Evolutionary conservation across 2,797 vertebrate genomes (phyloP).

Genomic region (Malacoctenus gilli): DNA sequence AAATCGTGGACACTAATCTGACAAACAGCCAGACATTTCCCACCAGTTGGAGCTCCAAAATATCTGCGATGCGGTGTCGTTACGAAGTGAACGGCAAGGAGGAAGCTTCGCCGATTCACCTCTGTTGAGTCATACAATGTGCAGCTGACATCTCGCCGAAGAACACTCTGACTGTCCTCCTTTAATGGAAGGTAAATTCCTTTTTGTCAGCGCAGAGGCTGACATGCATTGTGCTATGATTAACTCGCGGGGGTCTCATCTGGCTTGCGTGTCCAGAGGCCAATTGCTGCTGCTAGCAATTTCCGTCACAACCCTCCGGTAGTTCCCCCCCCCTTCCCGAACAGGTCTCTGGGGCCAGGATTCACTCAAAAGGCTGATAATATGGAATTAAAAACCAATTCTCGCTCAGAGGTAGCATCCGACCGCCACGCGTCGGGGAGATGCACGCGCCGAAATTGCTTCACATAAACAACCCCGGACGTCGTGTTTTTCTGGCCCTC

Average conservation of each 20-base stretch:
- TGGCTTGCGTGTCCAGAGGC: slow-evolving; percentile 50
- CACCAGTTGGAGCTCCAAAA: too few relatives aligned
- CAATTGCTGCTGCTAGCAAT: slow-evolving; percentile 64
- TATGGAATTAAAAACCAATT: slow-evolving; percentile 67
- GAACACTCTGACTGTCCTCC: neutral
- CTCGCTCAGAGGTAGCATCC: too few relatives aligned
- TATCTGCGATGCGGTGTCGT: too few relatives aligned
- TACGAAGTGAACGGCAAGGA: too few relatives aligned
- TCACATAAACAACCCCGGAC: slow-evolving; percentile 67
- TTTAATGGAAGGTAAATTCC: slow-evolving; percentile 24
- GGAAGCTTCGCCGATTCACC: neutral
- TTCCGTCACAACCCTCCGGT: too few relatives aligned
- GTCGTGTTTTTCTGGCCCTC: slow-evolving; percentile 13
- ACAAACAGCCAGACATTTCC: too few relatives aligned
- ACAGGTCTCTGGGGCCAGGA: slow-evolving; percentile 43
- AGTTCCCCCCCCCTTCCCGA: too few relatives aligned
- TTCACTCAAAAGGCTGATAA: slow-evolving; percentile 64
- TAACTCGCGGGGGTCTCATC: slow-evolving; percentile 66
- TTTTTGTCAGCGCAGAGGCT: slow-evolving; percentile 39
- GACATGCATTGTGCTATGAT: slow-evolving; percentile 59
- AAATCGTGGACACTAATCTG: too few relatives aligned
- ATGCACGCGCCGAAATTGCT: slow-evolving; percentile 55
- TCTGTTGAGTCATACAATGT: too few relatives aligned
- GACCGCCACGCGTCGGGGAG: slow-evolving; percentile 45
- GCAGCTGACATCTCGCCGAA: too few relatives aligned